phyloP scores from a whole-genome alignment of 1,140 invertebrate genomes.

The Hylaeus volcanicus region DNA sequence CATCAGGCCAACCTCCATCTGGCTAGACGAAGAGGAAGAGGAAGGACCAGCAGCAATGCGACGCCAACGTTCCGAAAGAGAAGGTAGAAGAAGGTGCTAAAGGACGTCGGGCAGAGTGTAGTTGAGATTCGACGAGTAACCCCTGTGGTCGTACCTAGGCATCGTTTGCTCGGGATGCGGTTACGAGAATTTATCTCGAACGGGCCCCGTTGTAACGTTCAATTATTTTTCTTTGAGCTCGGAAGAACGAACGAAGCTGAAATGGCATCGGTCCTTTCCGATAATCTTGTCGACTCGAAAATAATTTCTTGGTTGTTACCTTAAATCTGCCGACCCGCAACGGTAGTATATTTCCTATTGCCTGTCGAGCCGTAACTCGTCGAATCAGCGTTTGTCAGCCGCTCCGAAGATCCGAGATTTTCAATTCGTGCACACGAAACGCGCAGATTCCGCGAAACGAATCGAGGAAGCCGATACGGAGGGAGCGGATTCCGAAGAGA shows the following conservation, averaged over 20 bases:
- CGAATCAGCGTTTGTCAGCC: constrained; percentile 34
- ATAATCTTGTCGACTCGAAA: neutral
- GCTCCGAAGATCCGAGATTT: constrained; percentile 27
- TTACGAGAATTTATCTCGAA: constrained; percentile 25
- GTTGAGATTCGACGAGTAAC: constrained; percentile 48
- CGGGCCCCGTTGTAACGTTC: constrained; percentile 4
- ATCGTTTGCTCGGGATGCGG: constrained; percentile 39
- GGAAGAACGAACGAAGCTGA: neutral
- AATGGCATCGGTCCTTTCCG: neutral
- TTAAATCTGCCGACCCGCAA: neutral
- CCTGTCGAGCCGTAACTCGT: neutral
- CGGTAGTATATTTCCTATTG: neutral
- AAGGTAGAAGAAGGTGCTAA: no score
- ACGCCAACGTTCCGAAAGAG: no score
- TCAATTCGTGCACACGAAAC: constrained; percentile 28
- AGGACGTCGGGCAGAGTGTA: no score
- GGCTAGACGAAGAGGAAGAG: neutral
- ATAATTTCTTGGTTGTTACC: neutral
- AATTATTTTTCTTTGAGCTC: neutral
- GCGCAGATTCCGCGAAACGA: constrained; percentile 15
- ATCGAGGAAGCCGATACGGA: neutral
- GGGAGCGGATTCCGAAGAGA: constrained; percentile 6
- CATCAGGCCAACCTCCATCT: constrained; percentile 58
- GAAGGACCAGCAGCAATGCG: constrained; percentile 36
- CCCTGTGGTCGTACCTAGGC: constrained; percentile 50